Evolutionary conservation across 2,888 invertebrate species (phyloP).

Genomic region (Euphydryas editha): DNA sequence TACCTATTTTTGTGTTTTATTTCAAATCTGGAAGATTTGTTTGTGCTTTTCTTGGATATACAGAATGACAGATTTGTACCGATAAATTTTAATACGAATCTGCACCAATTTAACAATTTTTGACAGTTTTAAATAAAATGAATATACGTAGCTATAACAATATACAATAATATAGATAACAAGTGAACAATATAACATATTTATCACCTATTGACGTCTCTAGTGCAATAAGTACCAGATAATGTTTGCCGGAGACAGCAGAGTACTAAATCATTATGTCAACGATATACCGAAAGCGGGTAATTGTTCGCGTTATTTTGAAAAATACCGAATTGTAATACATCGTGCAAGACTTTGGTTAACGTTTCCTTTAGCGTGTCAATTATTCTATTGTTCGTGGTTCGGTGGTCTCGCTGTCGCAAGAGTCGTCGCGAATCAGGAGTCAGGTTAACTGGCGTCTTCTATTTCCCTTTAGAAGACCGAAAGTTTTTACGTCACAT

Average conservation of each 20-base stretch:
- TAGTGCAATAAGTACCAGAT: constrained; percentile 46
- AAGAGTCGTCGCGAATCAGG: constrained; percentile 22
- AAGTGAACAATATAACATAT: constrained; percentile 44
- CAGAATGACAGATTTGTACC: background rate
- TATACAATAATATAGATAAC: too few relatives aligned
- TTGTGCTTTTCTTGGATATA: background rate
- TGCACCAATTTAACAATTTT: constrained; percentile 24
- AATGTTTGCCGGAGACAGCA: constrained; percentile 46
- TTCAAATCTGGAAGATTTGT: background rate
- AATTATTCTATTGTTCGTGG: constrained; percentile 65
- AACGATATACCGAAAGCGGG: constrained; percentile 48
- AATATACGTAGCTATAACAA: constrained; percentile 45
- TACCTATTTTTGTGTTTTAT: too few relatives aligned
- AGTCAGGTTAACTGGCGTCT: constrained; percentile 19
- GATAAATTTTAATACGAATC: background rate
- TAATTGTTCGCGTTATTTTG: constrained; percentile 53
- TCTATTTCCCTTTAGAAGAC: constrained; percentile 14
- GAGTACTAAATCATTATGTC: constrained; percentile 47
- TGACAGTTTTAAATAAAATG: constrained; percentile 43
- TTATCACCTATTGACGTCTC: constrained; percentile 49
- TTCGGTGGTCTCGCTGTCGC: constrained; percentile 28
- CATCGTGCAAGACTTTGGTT: constrained; percentile 50
- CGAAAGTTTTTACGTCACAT: constrained; percentile 13
- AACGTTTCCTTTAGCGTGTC: constrained; percentile 64
- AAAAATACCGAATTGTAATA: constrained; percentile 57